phyloP scores from a whole-genome alignment of 1,140 invertebrate genomes.

The Macrosteles quadrilineatus region DNA sequence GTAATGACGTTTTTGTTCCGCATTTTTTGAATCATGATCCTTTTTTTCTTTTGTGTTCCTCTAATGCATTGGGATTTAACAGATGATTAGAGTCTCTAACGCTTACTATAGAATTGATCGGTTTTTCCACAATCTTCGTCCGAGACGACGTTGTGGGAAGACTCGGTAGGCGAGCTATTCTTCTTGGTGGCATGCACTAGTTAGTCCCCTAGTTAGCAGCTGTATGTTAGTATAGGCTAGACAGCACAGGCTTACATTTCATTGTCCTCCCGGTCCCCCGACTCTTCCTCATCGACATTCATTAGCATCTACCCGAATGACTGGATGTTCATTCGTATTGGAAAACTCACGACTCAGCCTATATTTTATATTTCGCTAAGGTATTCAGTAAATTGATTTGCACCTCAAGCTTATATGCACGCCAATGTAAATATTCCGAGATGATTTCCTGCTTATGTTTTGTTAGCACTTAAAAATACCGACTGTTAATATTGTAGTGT shows the following conservation, averaged over 20 bases:
- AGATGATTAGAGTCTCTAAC: constrained; percentile 1
- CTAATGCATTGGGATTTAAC: constrained; percentile 29
- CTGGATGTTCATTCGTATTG: too few species aligned
- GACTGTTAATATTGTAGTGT: too few species aligned
- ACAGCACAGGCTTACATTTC: neutral
- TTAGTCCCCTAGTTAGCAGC: constrained; percentile 3
- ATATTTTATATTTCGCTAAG: too few species aligned
- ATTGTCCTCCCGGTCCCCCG: neutral
- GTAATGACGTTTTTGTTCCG: constrained; percentile 25
- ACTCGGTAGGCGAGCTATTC: neutral
- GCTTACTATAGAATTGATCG: neutral
- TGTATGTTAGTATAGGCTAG: constrained; percentile 9
- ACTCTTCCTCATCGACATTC: neutral
- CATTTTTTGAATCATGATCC: constrained; percentile 23
- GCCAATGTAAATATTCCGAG: neutral
- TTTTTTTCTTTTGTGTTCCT: constrained; percentile 34
- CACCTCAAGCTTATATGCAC: neutral
- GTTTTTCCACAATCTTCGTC: neutral
- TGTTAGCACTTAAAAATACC: neutral
- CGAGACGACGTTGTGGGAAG: neutral
- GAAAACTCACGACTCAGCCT: too few species aligned
- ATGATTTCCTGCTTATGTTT: neutral
- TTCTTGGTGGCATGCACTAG: constrained; percentile 27
- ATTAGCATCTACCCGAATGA: too few species aligned
- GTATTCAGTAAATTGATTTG: neutral